Base-by-base conservation (phyloP, 2,797 vertebrate species). In the Crocidura indochinensis region DNA sequence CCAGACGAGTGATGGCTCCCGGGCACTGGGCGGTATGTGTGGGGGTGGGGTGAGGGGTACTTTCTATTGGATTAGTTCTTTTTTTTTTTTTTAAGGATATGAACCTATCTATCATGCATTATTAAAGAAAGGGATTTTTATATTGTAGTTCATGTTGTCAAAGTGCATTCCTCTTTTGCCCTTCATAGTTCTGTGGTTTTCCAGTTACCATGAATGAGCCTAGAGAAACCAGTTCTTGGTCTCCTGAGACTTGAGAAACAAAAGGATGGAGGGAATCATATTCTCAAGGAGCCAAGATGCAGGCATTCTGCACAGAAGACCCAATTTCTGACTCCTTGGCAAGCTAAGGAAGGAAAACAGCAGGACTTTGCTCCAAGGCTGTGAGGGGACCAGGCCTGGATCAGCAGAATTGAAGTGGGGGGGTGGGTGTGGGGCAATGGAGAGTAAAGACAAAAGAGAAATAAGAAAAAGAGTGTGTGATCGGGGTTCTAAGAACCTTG, bases 51-150 rank as follows among this genome's bases (percentile, higher is more conserved):
- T 27, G 4, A 11, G 64, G 24, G 26, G 87, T 83, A 53, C 91
- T 91, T 95, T 95, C 46, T 71, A 86, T 77, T 91, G 89, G 91
- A 94, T 29, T 91, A 76, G 22, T 19, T 27, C 19, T 6, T 65
- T 65, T 60, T 53, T 67, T 81, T 53, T 94, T 93, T 24, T n/a
- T 97, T 96, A 91, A 92, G 96, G 91, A 85, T 67, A 80, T 60
- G 95, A 67, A 46, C 81, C 78, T 20, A 0, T 49, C 71, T 89
- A 84, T 92, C 91, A 69, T 78, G 29, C 46, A 92, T 96, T 95
- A 46, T 83, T 83, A 69, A n/a, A 51, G 85, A 60, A 64, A 84
- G 26, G 44, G 38, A 27, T 72, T 85, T 81, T 69, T 65, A 38
- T 69, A 76, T 62, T 65, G 51, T 7, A 38, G 9, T 27, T 17